Base-by-base conservation (phyloP, 2,113 vertebrate species). In the Amphiprion percula region DNA sequence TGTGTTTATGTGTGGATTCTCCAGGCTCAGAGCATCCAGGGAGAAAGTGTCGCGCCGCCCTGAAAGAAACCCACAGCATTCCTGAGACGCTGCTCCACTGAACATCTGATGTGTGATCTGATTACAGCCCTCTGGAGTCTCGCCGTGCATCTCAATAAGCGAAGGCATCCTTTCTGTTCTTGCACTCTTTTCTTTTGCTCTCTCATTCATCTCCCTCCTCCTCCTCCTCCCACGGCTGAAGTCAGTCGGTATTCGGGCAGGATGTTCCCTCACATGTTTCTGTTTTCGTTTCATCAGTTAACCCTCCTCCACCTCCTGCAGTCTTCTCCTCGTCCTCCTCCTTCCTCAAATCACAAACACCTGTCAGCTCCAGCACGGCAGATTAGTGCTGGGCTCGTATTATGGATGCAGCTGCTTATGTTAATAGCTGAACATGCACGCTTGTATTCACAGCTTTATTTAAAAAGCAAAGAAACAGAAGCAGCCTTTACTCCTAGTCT, bases 341-440 rank as follows among this genome's bases (percentile, higher is more conserved):
- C 11, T 8, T 12, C 8, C 14, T 23, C 14, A 85, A 82, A 88
- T 84, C 77, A 82, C 72, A 88, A 88, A 88, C 88, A 88, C 80
- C 80, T 84, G 77, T 90, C 82, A 78, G 56, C 65, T 58, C 41
- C 5, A 66, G 84, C 64, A 59, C 59, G 6, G 55, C 58, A 74
- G 75, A 87, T 87, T 80, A 72, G 66, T 54, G 77, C 19, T 60
- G 54, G 61, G 69, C 67, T 82, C 78, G 71, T n/a, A 64, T 80
- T 65, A 70, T 71, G 58, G 61, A 70, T 78, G 77, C 82, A 85
- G 83, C 67, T 55, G 53, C 77, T 60, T 77, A 77, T 79, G 77
- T 50, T 37, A 79, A 76, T 84, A 50, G 54, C 54, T 77, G 52
- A 67, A 52, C 70, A 47, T 70, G 77, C n/a, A 80, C 65, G 61